Base-by-base conservation (phyloP, 2,113 vertebrate species). In the Dicentrarchus labrax region DNA sequence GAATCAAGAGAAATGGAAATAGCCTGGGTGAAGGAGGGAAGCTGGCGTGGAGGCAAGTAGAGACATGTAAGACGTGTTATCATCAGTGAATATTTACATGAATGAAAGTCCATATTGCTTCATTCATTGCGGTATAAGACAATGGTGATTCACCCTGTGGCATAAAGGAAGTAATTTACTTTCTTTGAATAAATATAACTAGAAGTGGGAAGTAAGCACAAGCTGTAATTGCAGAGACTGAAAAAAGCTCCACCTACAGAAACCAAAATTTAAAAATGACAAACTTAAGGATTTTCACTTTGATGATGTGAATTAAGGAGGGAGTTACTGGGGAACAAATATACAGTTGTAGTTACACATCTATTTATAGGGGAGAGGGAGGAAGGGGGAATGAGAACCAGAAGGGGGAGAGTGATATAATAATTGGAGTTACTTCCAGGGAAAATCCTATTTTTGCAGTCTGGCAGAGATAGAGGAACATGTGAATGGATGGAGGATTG, bases 391-490 rank as follows among this genome's bases (percentile, higher is more conserved):
- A 21, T 0, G 1, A 67, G 73, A 43, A 72, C 36, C 66, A 82
- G 84, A 24, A 70, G 57, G 47, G 61, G 21, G 60, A 78, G 41
- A 13, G 64, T 67, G 89, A 87, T 90, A 88, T 84, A 80, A 85
- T 88, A 85, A 90, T 82, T 87, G 78, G 79, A 92, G 82, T 86
- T 88, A 86, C 67, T 83, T 90, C 70, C 89, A 91, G 87, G 76
- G 84, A 87, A 91, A 92, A 90, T 92, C 85, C 87, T 89, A 89
- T 90, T 90, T 92, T 89, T 36, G 4, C 88, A 75, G 78, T 87
- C 91, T 88, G 83, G 75, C 86, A 87, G 79, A 87, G 87, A 91
- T 84, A 86, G 65, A 87, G 86, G 61, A 56, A 82, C 54, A 70
- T 62, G 78, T 80, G 75, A 86, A 90, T 82, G 86, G 87, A 79